phyloP scores from a whole-genome alignment of 2,888 invertebrate species.

The Geotrupes spiniger region DNA sequence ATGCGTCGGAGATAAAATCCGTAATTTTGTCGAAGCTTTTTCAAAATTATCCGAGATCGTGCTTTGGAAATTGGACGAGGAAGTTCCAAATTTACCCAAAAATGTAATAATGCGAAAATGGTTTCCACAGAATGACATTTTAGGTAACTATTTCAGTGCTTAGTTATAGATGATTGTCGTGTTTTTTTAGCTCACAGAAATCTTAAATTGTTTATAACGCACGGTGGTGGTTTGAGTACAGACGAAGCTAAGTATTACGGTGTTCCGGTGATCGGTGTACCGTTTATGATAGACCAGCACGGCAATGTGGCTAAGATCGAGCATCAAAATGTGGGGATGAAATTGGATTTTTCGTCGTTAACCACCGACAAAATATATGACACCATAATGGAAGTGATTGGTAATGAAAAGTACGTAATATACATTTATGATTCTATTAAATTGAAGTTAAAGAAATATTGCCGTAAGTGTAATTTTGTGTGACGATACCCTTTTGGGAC shows the following conservation, averaged over 20 bases:
- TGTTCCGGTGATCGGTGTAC: slow-evolving; percentile 30
- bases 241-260: slow-evolving; percentile 33
- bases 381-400: slow-evolving; percentile 22
- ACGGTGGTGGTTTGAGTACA: slow-evolving; percentile 35
- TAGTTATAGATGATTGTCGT: neutral
- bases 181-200: slow-evolving; percentile 36
- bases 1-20: slow-evolving; percentile 29
- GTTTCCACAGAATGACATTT: slow-evolving; percentile 45
- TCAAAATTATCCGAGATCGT: slow-evolving; percentile 40
- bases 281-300: slow-evolving; percentile 39
- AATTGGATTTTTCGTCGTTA: slow-evolving; percentile 28
- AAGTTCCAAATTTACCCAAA: slow-evolving; percentile 35
- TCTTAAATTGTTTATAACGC: slow-evolving; percentile 30
- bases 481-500: no score
- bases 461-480: no score
- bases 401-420: neutral
- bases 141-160: no score
- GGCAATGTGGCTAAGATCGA: slow-evolving; percentile 37
- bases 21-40: slow-evolving; percentile 38
- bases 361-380: slow-evolving; percentile 25
- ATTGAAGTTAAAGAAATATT: no score
- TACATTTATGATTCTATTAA: no score
- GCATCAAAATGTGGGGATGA: slow-evolving; percentile 30
- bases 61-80: slow-evolving; percentile 43
- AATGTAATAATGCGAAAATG: slow-evolving; percentile 43